Evolutionary conservation across 1,140 invertebrate genomes (phyloP).

Genomic region (Philopotamus ludificatus): DNA sequence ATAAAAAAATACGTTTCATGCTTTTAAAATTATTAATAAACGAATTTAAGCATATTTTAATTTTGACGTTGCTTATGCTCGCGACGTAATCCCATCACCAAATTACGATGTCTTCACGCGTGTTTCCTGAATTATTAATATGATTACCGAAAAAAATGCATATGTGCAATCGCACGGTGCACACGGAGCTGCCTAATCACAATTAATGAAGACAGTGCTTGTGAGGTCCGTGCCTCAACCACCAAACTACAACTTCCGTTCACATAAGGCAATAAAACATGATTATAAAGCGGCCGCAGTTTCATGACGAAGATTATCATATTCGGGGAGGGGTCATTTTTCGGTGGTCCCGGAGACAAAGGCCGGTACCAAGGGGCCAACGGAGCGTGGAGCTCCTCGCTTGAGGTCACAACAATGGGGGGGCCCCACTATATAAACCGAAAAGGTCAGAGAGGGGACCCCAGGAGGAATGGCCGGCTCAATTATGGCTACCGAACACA

Average conservation of each 20-base stretch:
- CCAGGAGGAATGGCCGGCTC: constrained; percentile 1
- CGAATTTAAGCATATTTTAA: too few relatives aligned
- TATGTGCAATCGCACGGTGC: too few relatives aligned
- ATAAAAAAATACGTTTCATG: too few relatives aligned
- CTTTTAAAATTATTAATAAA: too few relatives aligned
- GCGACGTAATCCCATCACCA: too few relatives aligned
- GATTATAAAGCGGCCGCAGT: constrained; percentile 9
- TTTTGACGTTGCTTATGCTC: too few relatives aligned
- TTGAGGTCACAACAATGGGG: constrained; percentile 31
- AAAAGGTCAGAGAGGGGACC: constrained; percentile 3
- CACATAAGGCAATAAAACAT: constrained; percentile 19
- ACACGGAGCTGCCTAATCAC: not conserved
- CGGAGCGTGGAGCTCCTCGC: constrained; percentile 28
- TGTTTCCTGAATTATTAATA: too few relatives aligned
- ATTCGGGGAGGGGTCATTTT: constrained; percentile 18
- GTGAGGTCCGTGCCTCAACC: not conserved
- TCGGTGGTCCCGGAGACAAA: constrained; percentile 1
- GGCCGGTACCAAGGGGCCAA: constrained; percentile 5
- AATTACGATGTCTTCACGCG: too few relatives aligned
- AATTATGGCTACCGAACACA: constrained; percentile 6
- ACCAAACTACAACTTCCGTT: constrained; percentile 10
- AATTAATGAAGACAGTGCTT: not conserved
- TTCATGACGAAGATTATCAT: constrained; percentile 23
- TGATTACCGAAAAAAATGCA: too few relatives aligned
- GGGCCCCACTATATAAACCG: not conserved